Evolutionary conservation across 30 jellyfish, hydroid and myxozoan genomes (phyloP).

Genomic region (Aurelia sp.): DNA sequence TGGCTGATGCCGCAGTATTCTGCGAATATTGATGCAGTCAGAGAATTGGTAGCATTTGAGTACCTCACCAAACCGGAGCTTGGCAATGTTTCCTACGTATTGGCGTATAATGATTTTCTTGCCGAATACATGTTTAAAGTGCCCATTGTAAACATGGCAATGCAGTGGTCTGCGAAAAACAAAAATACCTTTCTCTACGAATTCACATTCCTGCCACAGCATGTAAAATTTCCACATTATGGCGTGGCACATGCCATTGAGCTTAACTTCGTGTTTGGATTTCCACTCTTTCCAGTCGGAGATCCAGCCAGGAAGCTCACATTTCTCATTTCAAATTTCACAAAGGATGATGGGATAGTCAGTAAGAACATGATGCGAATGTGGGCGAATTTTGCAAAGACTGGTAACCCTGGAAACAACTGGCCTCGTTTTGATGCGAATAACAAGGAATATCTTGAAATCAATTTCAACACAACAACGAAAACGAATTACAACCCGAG

Average conservation of each 20-base stretch:
- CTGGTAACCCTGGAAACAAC: constrained; percentile 34
- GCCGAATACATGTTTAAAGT: constrained; percentile 15
- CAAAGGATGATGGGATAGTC: constrained; percentile 16
- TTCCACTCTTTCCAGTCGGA: not conserved
- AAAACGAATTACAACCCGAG: constrained; percentile 39
- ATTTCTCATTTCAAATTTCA: not conserved
- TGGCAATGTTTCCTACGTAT: not conserved
- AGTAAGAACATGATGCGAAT: constrained; percentile 38
- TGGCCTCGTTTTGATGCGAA: constrained; percentile 6
- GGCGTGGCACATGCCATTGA: constrained; percentile 45
- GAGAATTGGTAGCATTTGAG: constrained; percentile 13
- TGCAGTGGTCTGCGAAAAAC: constrained; percentile 9
- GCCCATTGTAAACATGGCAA: constrained; percentile 10
- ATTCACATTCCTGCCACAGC: constrained; percentile 36
- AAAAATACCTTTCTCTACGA: constrained; percentile 23
- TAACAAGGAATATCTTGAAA: constrained; percentile 5
- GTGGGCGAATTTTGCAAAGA: constrained; percentile 65
- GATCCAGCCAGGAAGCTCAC: not conserved
- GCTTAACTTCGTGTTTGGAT: constrained; percentile 32
- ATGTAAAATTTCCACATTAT: constrained; percentile 6
- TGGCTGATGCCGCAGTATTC: not conserved
- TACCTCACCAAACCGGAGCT: not conserved
- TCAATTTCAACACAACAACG: constrained; percentile 1
- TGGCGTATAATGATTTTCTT: not conserved
- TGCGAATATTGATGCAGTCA: not conserved